Base-by-base conservation (phyloP, 2,113 vertebrate species). In the Eolophus roseicapilla region DNA sequence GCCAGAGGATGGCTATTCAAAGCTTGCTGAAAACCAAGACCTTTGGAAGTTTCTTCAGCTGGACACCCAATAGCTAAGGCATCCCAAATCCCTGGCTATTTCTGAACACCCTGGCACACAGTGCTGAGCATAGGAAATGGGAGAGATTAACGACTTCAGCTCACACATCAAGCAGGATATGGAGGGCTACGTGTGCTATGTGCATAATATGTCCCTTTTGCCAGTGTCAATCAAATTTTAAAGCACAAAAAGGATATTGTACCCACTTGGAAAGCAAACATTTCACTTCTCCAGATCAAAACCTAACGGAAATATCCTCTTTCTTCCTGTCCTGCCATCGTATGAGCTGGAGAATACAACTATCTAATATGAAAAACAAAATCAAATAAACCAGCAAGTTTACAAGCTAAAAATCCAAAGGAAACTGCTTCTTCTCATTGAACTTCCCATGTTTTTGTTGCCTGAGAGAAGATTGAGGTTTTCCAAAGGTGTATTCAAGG, bases 21-120 rank as follows among this genome's bases (percentile, higher is more conserved):
- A 95, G 65, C 63, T 80, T 85, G 82, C 41, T 88, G 91, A 93
- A 97, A 95, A 79, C 28, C 70, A 91, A 96, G 93, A 82, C 78
- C 93, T 86, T 86, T 35, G 65, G 78, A 89, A 90, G 78, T 65
- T 84, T 85, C 93, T 91, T 69, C 52, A 94, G 84, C 81, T 77
- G 63, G 93, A 95, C 62, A 95, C 77, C 29, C 90, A 95, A 91
- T 88, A 95, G 76, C 80, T 65, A 44, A 92, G 82, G 92, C 80
- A 94, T 95, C 88, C 78, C 76, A 85, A 92, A 91, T 65, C 83
- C 65, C 52, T 65, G 21, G 69, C 86, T 96, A 93, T 96, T 96
- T 95, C 93, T 95, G 95, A 95, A 37, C 90, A 21, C 75, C 82
- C 73, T 96, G 96, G 93, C 96, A 92, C 92, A 82, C 28, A n/a